These are phyloP conservation scores for Himalopsyche anomala DNA, from an alignment of 2,888 invertebrate species.

Conservation along the genomic window DNA sequence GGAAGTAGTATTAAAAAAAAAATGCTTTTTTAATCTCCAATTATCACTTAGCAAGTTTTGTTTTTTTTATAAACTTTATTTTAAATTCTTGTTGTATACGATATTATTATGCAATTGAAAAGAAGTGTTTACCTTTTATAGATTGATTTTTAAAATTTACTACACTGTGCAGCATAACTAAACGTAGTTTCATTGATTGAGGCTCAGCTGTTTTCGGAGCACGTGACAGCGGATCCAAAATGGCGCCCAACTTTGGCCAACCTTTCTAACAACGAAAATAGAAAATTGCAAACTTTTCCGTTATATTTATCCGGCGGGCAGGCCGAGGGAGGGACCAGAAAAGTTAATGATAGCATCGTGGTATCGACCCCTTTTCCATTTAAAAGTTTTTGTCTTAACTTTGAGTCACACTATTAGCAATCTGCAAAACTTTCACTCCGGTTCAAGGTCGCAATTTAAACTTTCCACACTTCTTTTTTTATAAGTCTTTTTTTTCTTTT, in stretches of 20 bases:
- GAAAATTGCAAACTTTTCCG: conserved; percentile 62
- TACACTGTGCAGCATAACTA: background rate
- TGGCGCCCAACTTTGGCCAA: conserved; percentile 57
- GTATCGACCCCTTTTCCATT: conserved; percentile 66
- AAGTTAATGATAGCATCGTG: conserved; percentile 66
- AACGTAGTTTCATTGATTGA: conserved; percentile 39
- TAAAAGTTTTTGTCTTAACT: conserved; percentile 69
- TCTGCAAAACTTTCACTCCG: conserved; percentile 73
- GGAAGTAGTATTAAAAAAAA: no score
- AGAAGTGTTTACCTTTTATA: no score
- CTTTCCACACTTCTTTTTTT: conserved; percentile 77
- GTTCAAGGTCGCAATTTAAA: conserved; percentile 80
- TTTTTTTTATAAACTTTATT: no score
- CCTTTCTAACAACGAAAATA: conserved; percentile 57
- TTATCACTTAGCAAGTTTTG: no score
- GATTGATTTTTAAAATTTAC: no score
- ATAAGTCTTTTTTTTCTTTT: conserved; percentile 76
- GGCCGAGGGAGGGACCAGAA: conserved; percentile 51
- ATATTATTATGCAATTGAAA: no score
- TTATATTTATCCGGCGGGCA: conserved; percentile 64
- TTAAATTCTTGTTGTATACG: no score
- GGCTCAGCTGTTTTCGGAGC: conserved; percentile 59
- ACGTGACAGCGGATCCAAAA: conserved; percentile 56
- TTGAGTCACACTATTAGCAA: conserved; percentile 74
- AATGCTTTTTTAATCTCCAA: no score